Conservation (phyloP, 2,113 vertebrate genomes). For the Heterotis niloticus region DNA sequence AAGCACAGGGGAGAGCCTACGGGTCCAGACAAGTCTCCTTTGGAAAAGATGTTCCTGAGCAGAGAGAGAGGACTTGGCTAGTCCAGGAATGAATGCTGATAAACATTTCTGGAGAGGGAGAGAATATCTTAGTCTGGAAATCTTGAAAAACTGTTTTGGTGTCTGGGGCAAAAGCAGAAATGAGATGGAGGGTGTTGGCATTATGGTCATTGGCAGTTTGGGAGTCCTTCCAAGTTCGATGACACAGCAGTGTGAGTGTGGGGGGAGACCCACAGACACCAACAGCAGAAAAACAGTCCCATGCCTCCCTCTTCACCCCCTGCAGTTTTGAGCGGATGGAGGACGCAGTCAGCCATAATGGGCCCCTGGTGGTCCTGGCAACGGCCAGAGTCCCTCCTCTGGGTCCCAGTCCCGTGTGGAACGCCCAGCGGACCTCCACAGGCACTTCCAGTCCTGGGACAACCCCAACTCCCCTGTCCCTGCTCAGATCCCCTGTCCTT, state of each 20-base stretch:
- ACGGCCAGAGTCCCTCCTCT: slow-evolving; percentile 73
- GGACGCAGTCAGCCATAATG: slow-evolving; percentile 60
- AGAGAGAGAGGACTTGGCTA: not conserved
- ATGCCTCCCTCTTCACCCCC: not conserved
- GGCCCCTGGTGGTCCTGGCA: slow-evolving; percentile 48
- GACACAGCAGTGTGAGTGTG: not conserved
- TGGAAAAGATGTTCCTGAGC: not conserved
- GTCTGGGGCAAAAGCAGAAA: not conserved
- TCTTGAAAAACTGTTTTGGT: too few species aligned
- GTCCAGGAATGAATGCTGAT: not conserved
- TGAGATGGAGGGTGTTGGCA: not conserved
- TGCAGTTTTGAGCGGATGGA: slow-evolving; percentile 81
- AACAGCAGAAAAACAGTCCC: not conserved
- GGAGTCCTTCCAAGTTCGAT: not conserved
- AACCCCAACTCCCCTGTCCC: slow-evolving; percentile 47
- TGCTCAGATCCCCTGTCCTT: slow-evolving; percentile 14
- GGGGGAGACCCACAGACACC: not conserved
- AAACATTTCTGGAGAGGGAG: not conserved
- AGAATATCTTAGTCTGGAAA: not conserved
- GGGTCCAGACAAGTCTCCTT: not conserved
- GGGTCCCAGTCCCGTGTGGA: slow-evolving; percentile 76
- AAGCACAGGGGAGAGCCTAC: not conserved
- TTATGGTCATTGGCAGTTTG: not conserved
- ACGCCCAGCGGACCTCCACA: slow-evolving; percentile 55
- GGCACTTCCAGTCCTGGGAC: slow-evolving; percentile 71